Evolutionary conservation across 2,888 invertebrate genomes (phyloP).

Genomic region (Acronicta aceris): DNA sequence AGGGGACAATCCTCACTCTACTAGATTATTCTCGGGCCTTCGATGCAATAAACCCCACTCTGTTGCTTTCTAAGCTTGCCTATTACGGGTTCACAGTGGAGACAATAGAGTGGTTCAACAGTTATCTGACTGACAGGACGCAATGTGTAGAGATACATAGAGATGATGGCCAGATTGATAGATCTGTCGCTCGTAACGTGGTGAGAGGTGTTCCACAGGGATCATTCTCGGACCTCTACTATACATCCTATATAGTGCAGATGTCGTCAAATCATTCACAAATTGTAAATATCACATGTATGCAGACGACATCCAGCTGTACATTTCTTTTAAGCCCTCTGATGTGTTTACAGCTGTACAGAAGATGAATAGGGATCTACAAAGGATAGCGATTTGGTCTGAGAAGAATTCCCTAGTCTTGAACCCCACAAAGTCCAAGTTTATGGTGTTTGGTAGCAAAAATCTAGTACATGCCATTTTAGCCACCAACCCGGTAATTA

Average conservation of each 20-base stretch:
- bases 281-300: conserved; percentile 32
- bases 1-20: conserved; percentile 29
- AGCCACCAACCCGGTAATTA: not conserved
- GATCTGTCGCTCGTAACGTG: not conserved
- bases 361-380: conserved; percentile 24
- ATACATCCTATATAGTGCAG: conserved; percentile 34
- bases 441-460: conserved; percentile 14
- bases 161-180: not conserved
- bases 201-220: conserved; percentile 31
- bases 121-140: conserved; percentile 21
- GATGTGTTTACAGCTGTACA: conserved; percentile 10
- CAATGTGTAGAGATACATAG: conserved; percentile 26
- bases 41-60: conserved; percentile 28
- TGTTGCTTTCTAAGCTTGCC: conserved; percentile 30
- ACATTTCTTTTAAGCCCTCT: conserved; percentile 16
- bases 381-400: conserved; percentile 16
- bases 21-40: conserved; percentile 47
- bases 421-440: conserved; percentile 21
- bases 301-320: conserved; percentile 35
- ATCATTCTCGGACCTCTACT: conserved; percentile 37
- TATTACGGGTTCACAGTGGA: conserved; percentile 35
- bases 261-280: conserved; percentile 11
- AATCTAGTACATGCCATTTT: conserved; percentile 3
- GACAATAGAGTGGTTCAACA: conserved; percentile 36
- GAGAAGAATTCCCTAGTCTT: conserved; percentile 11